Percentiles rank a stretch among this genome's conserved stretches.
phyloP scores from a whole-genome alignment of 2,888 invertebrate species.

The Lithosia quadra region DNA sequence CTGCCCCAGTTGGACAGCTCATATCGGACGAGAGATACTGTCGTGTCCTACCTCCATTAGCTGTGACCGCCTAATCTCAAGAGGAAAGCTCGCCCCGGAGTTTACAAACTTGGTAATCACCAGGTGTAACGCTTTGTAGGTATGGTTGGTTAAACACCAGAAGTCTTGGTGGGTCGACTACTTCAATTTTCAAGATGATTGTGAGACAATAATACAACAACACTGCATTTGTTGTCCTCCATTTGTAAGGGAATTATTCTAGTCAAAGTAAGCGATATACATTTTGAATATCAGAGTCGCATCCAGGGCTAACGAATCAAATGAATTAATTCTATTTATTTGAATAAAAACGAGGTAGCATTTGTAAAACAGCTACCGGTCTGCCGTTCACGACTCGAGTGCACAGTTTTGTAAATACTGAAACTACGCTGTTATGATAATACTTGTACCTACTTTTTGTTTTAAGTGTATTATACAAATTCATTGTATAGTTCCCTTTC shows the following conservation, averaged over 20 bases:
- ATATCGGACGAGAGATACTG: no score
- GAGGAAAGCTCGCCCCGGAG: no score
- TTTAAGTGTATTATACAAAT: no score
- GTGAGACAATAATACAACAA: background rate
- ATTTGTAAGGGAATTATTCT: background rate
- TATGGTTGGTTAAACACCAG: no score
- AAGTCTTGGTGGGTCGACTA: no score
- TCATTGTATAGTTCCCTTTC: background rate
- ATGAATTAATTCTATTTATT: conserved; percentile 22
- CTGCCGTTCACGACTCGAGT: background rate
- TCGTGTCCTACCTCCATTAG: no score
- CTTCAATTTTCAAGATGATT: no score
- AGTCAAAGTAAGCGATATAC: background rate
- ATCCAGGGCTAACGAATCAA: background rate
- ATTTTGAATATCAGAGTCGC: background rate
- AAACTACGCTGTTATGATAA: background rate
- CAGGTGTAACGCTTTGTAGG: no score
- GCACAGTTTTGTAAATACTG: background rate
- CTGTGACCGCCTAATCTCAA: no score
- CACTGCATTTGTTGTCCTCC: background rate
- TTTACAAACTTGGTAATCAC: no score
- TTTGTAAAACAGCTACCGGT: background rate
- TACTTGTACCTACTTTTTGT: no score
- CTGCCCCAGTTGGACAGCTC: no score
- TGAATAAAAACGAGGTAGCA: conserved; percentile 17